These are phyloP conservation scores for Varanus salvator DNA, from an alignment of 2,113 vertebrate genomes.

Conservation along the genomic window DNA sequence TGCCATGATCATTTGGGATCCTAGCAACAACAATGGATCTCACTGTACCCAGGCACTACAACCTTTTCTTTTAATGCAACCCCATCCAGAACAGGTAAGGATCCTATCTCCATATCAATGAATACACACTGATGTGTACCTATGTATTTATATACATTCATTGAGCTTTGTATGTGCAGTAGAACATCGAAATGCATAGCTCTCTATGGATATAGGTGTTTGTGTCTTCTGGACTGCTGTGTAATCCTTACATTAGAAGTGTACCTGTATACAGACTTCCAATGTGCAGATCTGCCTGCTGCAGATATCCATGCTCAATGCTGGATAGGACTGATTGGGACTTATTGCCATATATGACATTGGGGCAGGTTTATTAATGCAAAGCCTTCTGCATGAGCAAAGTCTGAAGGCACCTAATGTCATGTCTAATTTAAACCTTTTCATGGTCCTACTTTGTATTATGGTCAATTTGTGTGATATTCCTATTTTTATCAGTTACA, in stretches of 20 bases:
- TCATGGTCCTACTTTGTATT: conserved; percentile 21
- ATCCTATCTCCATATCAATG: no score
- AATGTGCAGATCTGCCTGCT: neutral
- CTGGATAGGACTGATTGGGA: no score
- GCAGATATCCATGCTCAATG: no score
- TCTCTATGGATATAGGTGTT: neutral
- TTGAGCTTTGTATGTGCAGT: neutral
- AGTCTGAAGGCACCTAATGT: neutral
- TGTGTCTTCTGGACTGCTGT: neutral
- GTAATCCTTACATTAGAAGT: neutral
- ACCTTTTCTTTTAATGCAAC: no score
- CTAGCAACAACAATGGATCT: no score
- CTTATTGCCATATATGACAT: neutral
- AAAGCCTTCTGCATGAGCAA: neutral
- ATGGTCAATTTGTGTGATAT: neutral
- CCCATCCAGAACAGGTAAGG: no score
- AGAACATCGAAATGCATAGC: neutral
- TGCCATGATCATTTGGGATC: no score
- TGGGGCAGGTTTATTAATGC: neutral
- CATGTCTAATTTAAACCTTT: conserved; percentile 17
- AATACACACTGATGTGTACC: no score
- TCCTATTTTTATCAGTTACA: conserved; percentile 17
- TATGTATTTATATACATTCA: neutral
- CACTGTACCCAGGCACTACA: no score
- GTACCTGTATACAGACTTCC: neutral